phyloP scores from a whole-genome alignment of 2,797 vertebrate species.

The Hippocampus kuda region DNA sequence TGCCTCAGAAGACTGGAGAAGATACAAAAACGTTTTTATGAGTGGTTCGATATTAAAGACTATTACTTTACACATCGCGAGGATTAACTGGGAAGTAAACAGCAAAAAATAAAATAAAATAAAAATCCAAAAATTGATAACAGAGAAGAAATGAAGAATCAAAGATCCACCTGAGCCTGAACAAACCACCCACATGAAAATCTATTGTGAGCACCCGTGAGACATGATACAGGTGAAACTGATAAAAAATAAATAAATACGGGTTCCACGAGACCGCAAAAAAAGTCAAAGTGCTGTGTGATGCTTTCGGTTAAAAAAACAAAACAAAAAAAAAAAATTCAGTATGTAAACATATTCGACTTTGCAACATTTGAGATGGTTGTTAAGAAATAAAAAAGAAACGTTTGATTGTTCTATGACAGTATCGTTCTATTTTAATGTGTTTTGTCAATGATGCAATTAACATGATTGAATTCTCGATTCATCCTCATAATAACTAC shows the following conservation, averaged over 20 bases:
- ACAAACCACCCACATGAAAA: not conserved
- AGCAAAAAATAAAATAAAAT: not conserved
- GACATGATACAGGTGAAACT: not conserved
- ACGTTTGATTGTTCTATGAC: not conserved
- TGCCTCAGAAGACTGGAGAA: constrained; percentile 34
- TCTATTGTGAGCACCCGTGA: not conserved
- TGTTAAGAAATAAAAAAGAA: not conserved
- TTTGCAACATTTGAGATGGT: not conserved
- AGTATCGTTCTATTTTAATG: not conserved
- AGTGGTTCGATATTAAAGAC: constrained; percentile 39
- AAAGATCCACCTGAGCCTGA: not conserved
- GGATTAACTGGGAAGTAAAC: not conserved
- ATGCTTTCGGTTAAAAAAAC: not conserved
- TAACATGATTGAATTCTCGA: constrained; percentile 40
- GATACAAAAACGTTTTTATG: constrained; percentile 28
- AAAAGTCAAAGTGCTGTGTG: not conserved
- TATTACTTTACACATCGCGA: constrained; percentile 19
- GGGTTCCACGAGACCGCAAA: not conserved
- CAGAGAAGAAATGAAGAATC: not conserved
- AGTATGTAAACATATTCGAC: not conserved
- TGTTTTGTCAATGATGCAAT: constrained; percentile 31
- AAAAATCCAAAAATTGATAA: not conserved
- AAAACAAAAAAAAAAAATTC: not conserved
- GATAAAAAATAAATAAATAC: not conserved
- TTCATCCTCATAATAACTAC: constrained; percentile 55